Conservation (phyloP, 2,797 vertebrate species). For the Alca torda region DNA sequence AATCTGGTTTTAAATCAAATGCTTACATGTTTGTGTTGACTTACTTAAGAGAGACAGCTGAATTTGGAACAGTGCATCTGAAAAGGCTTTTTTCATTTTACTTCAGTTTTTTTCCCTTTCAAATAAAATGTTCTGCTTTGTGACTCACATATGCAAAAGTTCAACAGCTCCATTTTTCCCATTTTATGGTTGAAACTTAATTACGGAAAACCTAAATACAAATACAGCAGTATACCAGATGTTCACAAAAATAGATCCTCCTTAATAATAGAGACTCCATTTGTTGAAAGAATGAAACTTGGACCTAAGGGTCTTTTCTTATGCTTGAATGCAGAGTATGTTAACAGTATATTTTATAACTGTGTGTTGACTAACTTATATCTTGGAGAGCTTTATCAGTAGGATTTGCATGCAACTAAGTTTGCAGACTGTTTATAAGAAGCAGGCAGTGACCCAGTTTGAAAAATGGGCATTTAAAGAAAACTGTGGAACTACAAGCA, state of each 20-base stretch:
- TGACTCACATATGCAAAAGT: background rate
- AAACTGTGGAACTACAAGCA: background rate
- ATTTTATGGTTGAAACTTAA: background rate
- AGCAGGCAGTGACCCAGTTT: constrained; percentile 3
- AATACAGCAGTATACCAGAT: background rate
- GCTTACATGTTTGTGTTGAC: background rate
- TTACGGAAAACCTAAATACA: background rate
- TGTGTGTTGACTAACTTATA: background rate
- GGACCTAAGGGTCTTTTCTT: background rate
- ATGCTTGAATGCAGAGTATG: background rate
- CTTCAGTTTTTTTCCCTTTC: background rate
- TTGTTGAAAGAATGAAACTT: constrained; percentile 21
- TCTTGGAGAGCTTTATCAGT: background rate
- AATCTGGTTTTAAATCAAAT: background rate
- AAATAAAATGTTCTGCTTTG: background rate
- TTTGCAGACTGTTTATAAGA: background rate
- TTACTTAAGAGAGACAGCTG: background rate
- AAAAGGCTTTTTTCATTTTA: background rate
- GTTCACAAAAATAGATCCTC: background rate
- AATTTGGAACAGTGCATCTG: background rate
- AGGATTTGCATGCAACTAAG: background rate
- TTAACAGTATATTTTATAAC: background rate
- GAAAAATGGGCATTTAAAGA: background rate
- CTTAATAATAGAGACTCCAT: background rate
- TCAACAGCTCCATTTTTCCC: background rate